Base-by-base conservation (phyloP, 1,140 invertebrate genomes). In the Lordiphosa clarofinis region DNA sequence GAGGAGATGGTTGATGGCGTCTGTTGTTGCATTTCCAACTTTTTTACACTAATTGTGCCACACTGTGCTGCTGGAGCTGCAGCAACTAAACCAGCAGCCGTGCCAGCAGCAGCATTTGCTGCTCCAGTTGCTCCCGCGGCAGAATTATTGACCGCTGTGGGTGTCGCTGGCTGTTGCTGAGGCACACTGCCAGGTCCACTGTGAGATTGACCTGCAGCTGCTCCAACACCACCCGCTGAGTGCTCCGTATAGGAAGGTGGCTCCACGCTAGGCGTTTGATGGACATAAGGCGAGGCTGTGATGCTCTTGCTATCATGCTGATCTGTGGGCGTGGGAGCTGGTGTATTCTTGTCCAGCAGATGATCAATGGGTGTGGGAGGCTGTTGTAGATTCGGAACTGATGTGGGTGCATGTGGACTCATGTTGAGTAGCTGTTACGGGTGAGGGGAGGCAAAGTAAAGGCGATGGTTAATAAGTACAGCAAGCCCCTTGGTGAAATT, bases 301-400 rank as follows among this genome's bases (percentile, higher is more conserved):
- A 87, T 84, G 55, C 87, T 89, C 46, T 89, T 89, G 53, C 50
- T 88, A 35, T 89, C 88, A 36, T 89, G 88, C 52, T 89, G 88
- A 73, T 89, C 87, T 24, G 88, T 89, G 5, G 88, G 87, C 53
- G 87, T 89, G 1, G 87, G 87, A 12, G 87, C 87, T 15, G 87
- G 87, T 15, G 87, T 89, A 56, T 89, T 89, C 69, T 89, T 89
- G 63, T 89, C 87, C 56, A 88, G 60, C 44, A 88, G 64, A 61
- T 89, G 87, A 61, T 88, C 87, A 28, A 89, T 87, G 31, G 87
- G 87, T n/a, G 87, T 89, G 19, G 78, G 47, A 36, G 87, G 87
- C 52, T 88, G 87, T 36, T 89, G 87, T 39, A 89, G 81, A 87
- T 86, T 89, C 67, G 87, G 67, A 39, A 88, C 87, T 24, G 87